These are phyloP conservation scores for Polydrusus cervinus DNA, from an alignment of 2,888 invertebrate genomes.

Conservation along the genomic window DNA sequence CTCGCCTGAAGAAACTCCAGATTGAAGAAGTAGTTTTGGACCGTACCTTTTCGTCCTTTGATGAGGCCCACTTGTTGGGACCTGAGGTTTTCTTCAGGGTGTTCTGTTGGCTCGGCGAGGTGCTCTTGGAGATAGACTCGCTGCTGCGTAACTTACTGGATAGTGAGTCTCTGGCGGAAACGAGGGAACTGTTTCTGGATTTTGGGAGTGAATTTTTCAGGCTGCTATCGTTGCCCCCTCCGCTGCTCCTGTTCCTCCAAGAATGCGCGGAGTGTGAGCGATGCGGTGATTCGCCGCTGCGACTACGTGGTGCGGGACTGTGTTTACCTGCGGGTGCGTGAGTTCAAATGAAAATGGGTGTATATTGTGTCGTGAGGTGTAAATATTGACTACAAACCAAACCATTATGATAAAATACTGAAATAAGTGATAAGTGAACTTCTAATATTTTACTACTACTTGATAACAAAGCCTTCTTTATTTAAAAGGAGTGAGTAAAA, in stretches of 20 bases:
- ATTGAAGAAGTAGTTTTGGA: slow-evolving; percentile 76
- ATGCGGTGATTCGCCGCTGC: slow-evolving; percentile 72
- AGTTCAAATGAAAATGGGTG: slow-evolving; percentile 38
- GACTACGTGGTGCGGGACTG: slow-evolving; percentile 69
- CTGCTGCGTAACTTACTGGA: slow-evolving; percentile 72
- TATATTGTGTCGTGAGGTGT: slow-evolving; percentile 28
- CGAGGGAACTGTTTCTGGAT: slow-evolving; percentile 69
- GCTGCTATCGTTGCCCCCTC: slow-evolving; percentile 60
- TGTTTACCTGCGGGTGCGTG: slow-evolving; percentile 63
- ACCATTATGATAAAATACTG: slow-evolving; percentile 20
- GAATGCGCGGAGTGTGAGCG: slow-evolving; percentile 75
- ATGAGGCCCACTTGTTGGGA: slow-evolving; percentile 60
- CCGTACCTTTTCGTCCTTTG: slow-evolving; percentile 78
- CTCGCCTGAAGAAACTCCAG: slow-evolving; percentile 80
- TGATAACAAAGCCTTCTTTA: no score
- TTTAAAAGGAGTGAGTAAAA: no score
- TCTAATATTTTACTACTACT: background rate
- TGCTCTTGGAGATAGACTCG: slow-evolving; percentile 72
- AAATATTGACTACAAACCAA: slow-evolving; percentile 25
- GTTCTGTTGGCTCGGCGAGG: slow-evolving; percentile 53
- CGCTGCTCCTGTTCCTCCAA: slow-evolving; percentile 66
- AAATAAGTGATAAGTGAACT: background rate
- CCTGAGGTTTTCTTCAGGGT: slow-evolving; percentile 63
- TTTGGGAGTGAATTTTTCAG: slow-evolving; percentile 68
- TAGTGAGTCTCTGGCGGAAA: slow-evolving; percentile 72